phyloP scores from a whole-genome alignment of 2,888 invertebrate genomes.

The Norana najaformis region DNA sequence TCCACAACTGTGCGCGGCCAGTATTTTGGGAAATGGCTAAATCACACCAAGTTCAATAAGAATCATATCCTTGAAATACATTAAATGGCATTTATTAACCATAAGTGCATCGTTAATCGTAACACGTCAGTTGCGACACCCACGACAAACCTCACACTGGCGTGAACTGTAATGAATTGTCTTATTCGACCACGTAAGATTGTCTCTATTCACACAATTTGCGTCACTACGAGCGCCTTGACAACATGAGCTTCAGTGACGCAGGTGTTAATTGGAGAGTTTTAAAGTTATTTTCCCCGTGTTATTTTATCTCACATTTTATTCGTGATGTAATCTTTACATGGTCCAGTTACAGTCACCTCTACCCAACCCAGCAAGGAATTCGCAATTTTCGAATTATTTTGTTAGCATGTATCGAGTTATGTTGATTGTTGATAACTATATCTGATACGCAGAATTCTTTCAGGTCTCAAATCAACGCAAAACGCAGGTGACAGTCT shows the following conservation, averaged over 20 bases:
- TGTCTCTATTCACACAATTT: background rate
- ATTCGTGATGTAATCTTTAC: background rate
- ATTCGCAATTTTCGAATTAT: background rate
- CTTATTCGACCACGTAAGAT: background rate
- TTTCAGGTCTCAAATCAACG: background rate
- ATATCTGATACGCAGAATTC: background rate
- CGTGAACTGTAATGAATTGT: background rate
- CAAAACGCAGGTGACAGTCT: background rate
- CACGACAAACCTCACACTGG: background rate
- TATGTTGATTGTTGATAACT: background rate
- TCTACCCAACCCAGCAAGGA: background rate
- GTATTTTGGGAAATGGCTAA: constrained; percentile 4
- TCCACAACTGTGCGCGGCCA: constrained; percentile 9
- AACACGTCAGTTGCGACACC: background rate
- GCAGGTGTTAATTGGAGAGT: constrained; percentile 16
- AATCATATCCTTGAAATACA: background rate
- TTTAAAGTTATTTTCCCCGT: background rate
- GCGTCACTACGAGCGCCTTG: constrained; percentile 25
- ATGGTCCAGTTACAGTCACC: background rate
- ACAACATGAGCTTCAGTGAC: constrained; percentile 18
- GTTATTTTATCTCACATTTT: constrained; percentile 10
- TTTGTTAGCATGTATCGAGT: background rate
- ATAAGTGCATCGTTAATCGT: background rate
- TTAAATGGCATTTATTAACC: background rate
- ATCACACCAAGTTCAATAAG: background rate